A percentile compares a stretch with the other conserved stretches of the same genome.
These are phyloP conservation scores for Leuctra nigra DNA, from an alignment of 2,888 invertebrate genomes.

Conservation along the genomic window DNA sequence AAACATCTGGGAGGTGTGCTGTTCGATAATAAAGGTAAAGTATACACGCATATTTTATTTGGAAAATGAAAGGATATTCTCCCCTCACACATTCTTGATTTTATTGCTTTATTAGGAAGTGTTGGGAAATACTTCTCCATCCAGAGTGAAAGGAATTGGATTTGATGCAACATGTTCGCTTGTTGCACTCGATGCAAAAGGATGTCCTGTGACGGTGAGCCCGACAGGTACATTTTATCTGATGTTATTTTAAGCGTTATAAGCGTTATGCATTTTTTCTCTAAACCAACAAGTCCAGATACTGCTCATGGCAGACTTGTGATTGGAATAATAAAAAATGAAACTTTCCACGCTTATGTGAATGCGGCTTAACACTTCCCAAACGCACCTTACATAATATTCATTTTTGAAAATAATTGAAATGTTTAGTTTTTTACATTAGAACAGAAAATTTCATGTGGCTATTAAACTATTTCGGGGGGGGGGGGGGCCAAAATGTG, in stretches of 20 bases:
- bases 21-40: constrained; percentile 66
- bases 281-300: too few relatives aligned
- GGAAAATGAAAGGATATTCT: neutral
- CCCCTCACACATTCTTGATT: neutral
- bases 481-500: too few relatives aligned
- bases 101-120: constrained; percentile 62
- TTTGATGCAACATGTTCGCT: constrained; percentile 96
- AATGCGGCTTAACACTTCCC: too few relatives aligned
- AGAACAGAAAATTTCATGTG: too few relatives aligned
- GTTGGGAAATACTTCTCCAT: constrained; percentile 45
- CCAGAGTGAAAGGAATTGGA: constrained; percentile 73
- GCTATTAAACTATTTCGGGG: too few relatives aligned
- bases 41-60: neutral
- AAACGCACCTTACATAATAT: too few relatives aligned
- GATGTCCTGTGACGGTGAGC: constrained; percentile 64
- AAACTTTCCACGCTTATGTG: too few relatives aligned
- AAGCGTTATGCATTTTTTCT: constrained; percentile 5
- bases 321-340: constrained; percentile 3
- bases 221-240: constrained; percentile 46
- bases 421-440: too few relatives aligned
- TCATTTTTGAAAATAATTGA: too few relatives aligned
- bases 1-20: constrained; percentile 77
- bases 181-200: constrained; percentile 66
- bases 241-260: neutral
- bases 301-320: neutral